Percentiles rank a stretch among this genome's conserved stretches.
Evolutionary conservation across 1,140 invertebrate genomes (phyloP).

Genomic region (Varroa destructor): DNA sequence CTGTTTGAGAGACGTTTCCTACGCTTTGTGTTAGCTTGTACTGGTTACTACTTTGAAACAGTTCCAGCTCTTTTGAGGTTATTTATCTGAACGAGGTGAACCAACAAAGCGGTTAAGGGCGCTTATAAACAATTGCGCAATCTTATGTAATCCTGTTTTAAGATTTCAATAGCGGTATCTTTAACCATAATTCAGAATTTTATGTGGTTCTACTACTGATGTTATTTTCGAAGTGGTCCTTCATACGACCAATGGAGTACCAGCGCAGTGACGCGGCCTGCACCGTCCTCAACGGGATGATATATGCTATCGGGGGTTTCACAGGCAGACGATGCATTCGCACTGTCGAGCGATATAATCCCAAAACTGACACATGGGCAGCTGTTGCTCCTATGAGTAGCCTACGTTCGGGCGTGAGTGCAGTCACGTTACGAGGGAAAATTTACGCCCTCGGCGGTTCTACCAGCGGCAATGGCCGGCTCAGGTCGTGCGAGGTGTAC

Average conservation of each 20-base stretch:
- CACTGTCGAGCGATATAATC: conserved; percentile 42
- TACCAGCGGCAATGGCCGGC: conserved; percentile 69
- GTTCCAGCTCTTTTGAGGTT: too few relatives aligned
- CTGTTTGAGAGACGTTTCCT: too few relatives aligned
- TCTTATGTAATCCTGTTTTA: too few relatives aligned
- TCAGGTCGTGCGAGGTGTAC: conserved; percentile 80
- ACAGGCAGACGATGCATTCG: conserved; percentile 45
- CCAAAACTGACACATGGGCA: conserved; percentile 40
- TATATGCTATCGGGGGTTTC: conserved; percentile 48
- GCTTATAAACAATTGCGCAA: too few relatives aligned
- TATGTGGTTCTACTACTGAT: too few relatives aligned
- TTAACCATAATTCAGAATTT: too few relatives aligned
- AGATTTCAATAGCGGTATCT: too few relatives aligned
- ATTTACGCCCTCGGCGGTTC: conserved; percentile 73
- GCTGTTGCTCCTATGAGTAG: conserved; percentile 38
- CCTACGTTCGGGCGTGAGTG: conserved; percentile 38
- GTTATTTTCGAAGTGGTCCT: conserved; percentile 37
- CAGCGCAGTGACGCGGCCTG: conserved; percentile 39
- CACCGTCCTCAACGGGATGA: conserved; percentile 36
- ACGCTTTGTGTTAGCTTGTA: too few relatives aligned
- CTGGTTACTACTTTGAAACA: too few relatives aligned
- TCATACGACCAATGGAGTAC: conserved; percentile 39
- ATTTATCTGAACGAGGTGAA: too few relatives aligned
- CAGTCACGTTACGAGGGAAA: conserved; percentile 39
- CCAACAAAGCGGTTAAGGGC: too few relatives aligned